Evolutionary conservation across 2,797 vertebrate species (phyloP).

Genomic region (Myotis pilosus): DNA sequence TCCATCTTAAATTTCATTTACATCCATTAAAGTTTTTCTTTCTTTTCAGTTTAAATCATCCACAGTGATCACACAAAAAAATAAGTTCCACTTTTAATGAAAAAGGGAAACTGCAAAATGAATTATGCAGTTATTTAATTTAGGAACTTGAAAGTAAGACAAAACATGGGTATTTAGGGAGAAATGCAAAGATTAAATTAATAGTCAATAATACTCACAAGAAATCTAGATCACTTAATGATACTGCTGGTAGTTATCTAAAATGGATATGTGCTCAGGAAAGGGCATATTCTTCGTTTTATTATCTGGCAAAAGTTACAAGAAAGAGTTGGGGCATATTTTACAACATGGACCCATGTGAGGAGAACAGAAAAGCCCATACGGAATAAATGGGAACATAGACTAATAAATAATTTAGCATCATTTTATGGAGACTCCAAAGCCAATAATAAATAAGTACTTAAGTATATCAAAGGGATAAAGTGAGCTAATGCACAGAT

Average conservation of each 20-base stretch:
- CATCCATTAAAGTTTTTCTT: background rate
- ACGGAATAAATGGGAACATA: background rate
- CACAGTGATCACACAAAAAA: constrained; percentile 21
- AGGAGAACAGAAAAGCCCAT: background rate
- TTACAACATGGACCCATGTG: background rate
- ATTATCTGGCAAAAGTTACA: constrained; percentile 26
- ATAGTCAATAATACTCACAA: background rate
- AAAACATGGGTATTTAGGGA: background rate
- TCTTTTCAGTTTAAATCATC: constrained; percentile 21
- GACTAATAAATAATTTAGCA: constrained; percentile 21
- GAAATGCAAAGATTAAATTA: constrained; percentile 24
- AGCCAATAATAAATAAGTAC: background rate
- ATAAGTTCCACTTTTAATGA: constrained; percentile 29
- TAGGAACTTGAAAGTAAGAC: constrained; percentile 39
- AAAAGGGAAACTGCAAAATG: background rate
- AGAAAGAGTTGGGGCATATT: constrained; percentile 5
- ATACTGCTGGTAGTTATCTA: constrained; percentile 13
- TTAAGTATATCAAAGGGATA: background rate
- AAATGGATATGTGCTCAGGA: background rate
- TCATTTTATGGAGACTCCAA: constrained; percentile 39
- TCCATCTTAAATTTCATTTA: constrained; percentile 23
- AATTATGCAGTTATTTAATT: constrained; percentile 11
- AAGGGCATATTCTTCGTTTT: background rate
- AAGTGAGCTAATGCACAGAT: background rate
- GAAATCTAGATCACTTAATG: constrained; percentile 8